Evolutionary conservation across 2,888 invertebrate genomes (phyloP), one percentile per base, ranked within the genome.

Genomic region (Dasysyrphus tricinctus): DNA sequence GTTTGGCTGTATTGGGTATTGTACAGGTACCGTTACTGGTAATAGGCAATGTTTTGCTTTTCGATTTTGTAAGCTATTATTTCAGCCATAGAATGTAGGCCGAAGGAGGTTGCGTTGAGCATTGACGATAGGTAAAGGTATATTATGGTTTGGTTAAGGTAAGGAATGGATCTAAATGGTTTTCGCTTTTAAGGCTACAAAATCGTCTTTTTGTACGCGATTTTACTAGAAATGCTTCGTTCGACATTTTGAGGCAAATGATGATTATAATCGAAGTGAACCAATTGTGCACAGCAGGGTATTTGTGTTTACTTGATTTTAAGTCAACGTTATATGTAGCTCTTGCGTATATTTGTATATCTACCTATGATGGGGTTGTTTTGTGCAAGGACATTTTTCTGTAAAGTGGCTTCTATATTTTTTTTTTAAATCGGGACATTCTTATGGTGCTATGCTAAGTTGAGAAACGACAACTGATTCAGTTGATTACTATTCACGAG

Each of bases 21-120:
- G 32, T 47, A n/a, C 16, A 47, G 32, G 49, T 67, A 34, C n/a
- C 65, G 32, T 32, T 49, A 49, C 51, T 57, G 29, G 70, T 78
- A 85, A 85, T 85, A 78, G 86, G 74, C 78, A 79, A 86, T 82
- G 86, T 86, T 86, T 86, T 82, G 82, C 86, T 82, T 82, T 86
- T 81, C 86, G 78, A 78, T 81, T 82, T 82, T 78, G 78, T 72
- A 74, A 63, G 8, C 63, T 29, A 70, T 75, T 75, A 82, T 82
- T 81, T 77, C 61, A 63, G 59, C 39, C 29, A 72, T 57, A 29
- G 39, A 72, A 34, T 24, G 65, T 59, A 7, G 56, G 24, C 14
- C 49, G 24, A 29, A 11, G 37, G 24, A 1, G 70, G 29, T 39
- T n/a, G 32, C 6, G 32, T 5, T 32, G 32, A 32, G 32, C 24